Evolutionary conservation across 1,140 invertebrate species (phyloP).

Genomic region (Diorhabda elongata): DNA sequence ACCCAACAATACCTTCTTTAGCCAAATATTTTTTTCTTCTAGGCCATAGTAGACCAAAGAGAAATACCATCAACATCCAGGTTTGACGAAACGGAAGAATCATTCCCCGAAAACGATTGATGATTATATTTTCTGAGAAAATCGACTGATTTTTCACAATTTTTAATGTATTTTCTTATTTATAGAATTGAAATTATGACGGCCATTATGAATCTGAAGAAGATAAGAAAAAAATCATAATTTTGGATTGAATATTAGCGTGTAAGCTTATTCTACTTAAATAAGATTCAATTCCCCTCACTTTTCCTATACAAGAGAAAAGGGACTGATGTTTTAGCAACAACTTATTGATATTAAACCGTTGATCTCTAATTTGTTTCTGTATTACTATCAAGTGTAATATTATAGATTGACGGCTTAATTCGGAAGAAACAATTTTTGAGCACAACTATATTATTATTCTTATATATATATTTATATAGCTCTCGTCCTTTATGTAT

Average conservation of each 20-base stretch:
- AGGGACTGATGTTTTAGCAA: not conserved
- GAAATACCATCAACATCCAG: conserved; percentile 18
- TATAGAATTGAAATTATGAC: not conserved
- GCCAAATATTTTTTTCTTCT: conserved; percentile 6
- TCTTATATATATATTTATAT: no score
- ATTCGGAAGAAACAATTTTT: no score
- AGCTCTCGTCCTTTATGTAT: no score
- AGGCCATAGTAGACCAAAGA: conserved; percentile 31
- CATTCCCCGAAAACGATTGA: not conserved
- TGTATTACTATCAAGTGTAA: no score
- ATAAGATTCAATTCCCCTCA: not conserved
- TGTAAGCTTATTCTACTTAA: not conserved
- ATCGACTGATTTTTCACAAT: conserved; percentile 34
- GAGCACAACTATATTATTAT: no score
- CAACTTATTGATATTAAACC: not conserved
- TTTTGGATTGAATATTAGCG: not conserved
- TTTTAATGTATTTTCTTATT: conserved; percentile 17
- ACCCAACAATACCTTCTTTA: not conserved
- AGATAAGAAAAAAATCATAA: not conserved
- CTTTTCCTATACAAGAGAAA: not conserved
- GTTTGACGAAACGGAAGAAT: conserved; percentile 6
- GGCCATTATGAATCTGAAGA: not conserved
- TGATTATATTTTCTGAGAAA: conserved; percentile 16
- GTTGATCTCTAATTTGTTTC: no score
- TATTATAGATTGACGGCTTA: no score